Percentiles rank a stretch among this genome's conserved stretches.
phyloP scores from a whole-genome alignment of 2,888 invertebrate genomes.

The Tillus elongatus region DNA sequence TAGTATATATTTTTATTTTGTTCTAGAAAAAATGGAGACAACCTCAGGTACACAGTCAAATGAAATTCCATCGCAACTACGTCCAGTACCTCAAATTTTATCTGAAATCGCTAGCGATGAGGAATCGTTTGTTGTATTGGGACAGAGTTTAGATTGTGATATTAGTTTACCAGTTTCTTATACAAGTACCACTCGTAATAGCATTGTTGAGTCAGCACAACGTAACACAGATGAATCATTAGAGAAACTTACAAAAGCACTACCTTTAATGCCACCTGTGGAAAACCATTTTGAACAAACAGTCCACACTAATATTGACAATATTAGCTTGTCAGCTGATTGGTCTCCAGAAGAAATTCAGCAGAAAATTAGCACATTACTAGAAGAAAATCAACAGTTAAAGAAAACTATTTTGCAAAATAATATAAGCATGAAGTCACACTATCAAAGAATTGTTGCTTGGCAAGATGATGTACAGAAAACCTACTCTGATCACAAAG shows the following conservation, averaged over 20 bases:
- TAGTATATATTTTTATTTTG: no score
- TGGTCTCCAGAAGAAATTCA: slow-evolving; percentile 32
- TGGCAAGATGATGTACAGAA: slow-evolving; percentile 58
- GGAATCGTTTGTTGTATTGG: slow-evolving; percentile 34
- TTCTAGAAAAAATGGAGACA: no score
- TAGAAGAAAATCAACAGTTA: slow-evolving; percentile 30
- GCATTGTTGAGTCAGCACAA: no score
- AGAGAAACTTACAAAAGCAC: slow-evolving; percentile 6
- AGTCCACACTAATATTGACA: slow-evolving; percentile 15
- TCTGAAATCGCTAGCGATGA: slow-evolving; percentile 25
- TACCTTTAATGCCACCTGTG: slow-evolving; percentile 14
- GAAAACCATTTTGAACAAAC: slow-evolving; percentile 13
- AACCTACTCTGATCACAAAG: slow-evolving; percentile 53
- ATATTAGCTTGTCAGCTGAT: slow-evolving; percentile 22
- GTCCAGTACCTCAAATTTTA: slow-evolving; percentile 8
- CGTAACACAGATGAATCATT: no score
- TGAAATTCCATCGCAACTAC: no score
- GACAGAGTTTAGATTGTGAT: slow-evolving; percentile 20
- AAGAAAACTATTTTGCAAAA: slow-evolving; percentile 53
- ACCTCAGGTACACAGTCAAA: no score
- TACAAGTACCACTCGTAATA: no score
- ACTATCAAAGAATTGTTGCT: slow-evolving; percentile 50
- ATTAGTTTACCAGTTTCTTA: no score
- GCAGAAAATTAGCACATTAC: slow-evolving; percentile 28
- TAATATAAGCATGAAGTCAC: slow-evolving; percentile 58